phyloP scores from a whole-genome alignment of 2,797 vertebrate genomes.

The Neoniphon sammara region DNA sequence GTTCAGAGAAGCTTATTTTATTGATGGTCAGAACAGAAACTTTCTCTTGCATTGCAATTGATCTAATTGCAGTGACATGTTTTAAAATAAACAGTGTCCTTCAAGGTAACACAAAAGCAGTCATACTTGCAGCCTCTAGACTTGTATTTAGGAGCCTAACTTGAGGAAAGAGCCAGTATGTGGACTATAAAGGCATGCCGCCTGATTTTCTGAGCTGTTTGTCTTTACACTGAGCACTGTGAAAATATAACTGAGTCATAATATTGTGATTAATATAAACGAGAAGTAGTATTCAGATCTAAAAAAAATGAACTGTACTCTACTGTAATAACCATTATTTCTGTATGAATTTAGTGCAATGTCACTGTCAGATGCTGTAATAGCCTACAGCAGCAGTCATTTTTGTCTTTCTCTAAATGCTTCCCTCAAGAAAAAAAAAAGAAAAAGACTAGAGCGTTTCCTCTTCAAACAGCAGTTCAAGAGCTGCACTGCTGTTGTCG shows the following conservation, averaged over 20 bases:
- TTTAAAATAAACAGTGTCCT: not conserved
- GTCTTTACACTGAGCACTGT: slow-evolving; percentile 1
- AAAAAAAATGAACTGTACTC: slow-evolving; percentile 26
- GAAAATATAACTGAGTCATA: not conserved
- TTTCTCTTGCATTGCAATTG: slow-evolving; percentile 11
- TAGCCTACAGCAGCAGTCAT: slow-evolving; percentile 51
- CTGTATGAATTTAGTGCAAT: slow-evolving; percentile 55
- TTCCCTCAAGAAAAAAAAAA: slow-evolving; percentile 40
- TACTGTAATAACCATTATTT: slow-evolving; percentile 24
- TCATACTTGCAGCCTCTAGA: slow-evolving; percentile 5
- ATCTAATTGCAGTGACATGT: slow-evolving; percentile 16
- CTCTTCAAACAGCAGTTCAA: not conserved
- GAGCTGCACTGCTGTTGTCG: slow-evolving; percentile 19
- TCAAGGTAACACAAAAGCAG: not conserved
- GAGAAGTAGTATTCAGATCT: slow-evolving; percentile 15
- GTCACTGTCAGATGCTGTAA: slow-evolving; percentile 29
- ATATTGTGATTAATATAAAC: not conserved
- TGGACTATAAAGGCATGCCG: not conserved
- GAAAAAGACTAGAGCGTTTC: slow-evolving; percentile 55
- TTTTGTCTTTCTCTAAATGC: slow-evolving; percentile 47
- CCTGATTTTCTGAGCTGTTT: not conserved
- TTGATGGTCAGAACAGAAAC: not conserved
- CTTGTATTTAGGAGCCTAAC: not conserved
- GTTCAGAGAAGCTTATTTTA: slow-evolving; percentile 22
- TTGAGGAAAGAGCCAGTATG: not conserved